phyloP scores from a whole-genome alignment of 2,797 vertebrate species.

The Heteromormyrus szaboi region DNA sequence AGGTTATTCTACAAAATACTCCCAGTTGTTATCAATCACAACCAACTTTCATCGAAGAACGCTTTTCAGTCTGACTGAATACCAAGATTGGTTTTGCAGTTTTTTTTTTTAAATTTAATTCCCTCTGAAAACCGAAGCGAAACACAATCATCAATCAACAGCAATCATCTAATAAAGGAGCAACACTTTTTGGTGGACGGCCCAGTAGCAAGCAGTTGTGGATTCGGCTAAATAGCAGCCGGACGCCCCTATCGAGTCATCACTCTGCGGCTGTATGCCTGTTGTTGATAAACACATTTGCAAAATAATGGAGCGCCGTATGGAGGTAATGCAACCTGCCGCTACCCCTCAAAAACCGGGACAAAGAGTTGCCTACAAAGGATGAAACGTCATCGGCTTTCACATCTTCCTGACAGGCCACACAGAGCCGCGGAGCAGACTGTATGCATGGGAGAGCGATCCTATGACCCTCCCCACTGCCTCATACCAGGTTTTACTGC shows the following conservation, averaged over 20 bases:
- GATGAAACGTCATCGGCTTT: background rate
- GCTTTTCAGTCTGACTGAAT: background rate
- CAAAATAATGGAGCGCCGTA: background rate
- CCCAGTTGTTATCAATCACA: background rate
- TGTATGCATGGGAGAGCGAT: background rate
- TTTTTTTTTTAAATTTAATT: background rate
- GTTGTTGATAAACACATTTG: constrained; percentile 2
- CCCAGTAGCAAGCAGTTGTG: background rate
- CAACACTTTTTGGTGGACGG: background rate
- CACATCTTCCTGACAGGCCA: constrained; percentile 1
- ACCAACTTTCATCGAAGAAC: background rate
- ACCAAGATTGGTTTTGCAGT: background rate
- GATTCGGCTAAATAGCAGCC: background rate
- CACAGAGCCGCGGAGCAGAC: background rate
- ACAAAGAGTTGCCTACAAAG: background rate
- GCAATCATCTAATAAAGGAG: background rate
- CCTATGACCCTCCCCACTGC: background rate
- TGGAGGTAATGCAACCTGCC: background rate
- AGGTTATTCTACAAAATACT: background rate
- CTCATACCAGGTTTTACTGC: constrained; percentile 12
- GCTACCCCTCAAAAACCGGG: background rate
- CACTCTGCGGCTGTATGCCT: background rate
- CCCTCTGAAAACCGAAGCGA: background rate
- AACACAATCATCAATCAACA: background rate
- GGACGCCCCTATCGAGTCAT: background rate